Conservation (phyloP, 2,888 invertebrate species). For the Hirtodrosophila duncani region DNA sequence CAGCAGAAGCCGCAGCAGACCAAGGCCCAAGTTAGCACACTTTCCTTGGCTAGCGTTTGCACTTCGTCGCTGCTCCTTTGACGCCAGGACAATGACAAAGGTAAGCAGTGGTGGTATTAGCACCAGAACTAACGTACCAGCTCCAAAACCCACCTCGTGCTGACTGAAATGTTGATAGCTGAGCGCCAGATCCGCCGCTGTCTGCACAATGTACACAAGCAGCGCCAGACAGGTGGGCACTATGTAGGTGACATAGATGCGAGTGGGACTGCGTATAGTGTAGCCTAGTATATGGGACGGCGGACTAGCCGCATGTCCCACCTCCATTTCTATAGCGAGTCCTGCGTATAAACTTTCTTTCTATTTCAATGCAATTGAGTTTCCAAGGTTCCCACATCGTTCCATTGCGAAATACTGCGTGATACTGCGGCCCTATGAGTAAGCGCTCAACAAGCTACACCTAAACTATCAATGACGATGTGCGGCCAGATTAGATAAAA, state of each 20-base stretch:
- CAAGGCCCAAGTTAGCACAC: constrained; percentile 46
- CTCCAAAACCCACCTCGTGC: constrained; percentile 80
- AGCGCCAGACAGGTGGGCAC: constrained; percentile 82
- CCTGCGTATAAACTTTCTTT: no score
- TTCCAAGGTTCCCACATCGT: constrained; percentile 24
- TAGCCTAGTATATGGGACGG: constrained; percentile 75
- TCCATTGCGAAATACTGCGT: constrained; percentile 41
- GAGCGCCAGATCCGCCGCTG: constrained; percentile 84
- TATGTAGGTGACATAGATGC: constrained; percentile 78
- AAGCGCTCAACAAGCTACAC: constrained; percentile 29
- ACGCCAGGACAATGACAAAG: constrained; percentile 81
- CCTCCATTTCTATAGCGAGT: constrained; percentile 45
- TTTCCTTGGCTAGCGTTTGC: constrained; percentile 75
- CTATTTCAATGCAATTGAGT: not conserved
- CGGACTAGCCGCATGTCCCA: constrained; percentile 64
- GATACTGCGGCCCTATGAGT: constrained; percentile 54
- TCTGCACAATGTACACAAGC: constrained; percentile 83
- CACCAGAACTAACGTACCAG: constrained; percentile 79
- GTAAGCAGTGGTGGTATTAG: constrained; percentile 81
- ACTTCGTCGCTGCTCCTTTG: constrained; percentile 80
- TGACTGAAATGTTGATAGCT: constrained; percentile 83
- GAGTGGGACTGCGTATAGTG: constrained; percentile 74
- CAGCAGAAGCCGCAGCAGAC: constrained; percentile 63
- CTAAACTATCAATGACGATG: constrained; percentile 43
- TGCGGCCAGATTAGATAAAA: constrained; percentile 57